phyloP scores from a whole-genome alignment of 2,113 vertebrate genomes.

The Coptodon rendalli region DNA sequence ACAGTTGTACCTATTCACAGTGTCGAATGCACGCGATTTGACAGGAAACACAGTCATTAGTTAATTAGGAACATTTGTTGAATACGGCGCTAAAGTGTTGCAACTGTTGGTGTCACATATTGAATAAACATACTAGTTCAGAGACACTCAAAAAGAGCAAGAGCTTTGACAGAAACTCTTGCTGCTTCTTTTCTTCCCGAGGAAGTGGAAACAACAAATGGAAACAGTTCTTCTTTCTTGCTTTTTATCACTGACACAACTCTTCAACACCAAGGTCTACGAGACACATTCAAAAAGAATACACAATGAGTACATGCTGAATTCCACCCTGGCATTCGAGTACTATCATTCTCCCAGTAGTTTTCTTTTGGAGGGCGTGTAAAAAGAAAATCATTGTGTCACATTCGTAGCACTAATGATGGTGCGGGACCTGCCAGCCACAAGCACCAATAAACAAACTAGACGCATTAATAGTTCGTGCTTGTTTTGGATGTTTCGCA shows the following conservation, averaged over 20 bases:
- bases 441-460: conserved; percentile 23
- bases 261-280: conserved; percentile 8
- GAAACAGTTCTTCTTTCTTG: neutral
- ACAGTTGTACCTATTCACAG: conserved; percentile 27
- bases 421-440: neutral
- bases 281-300: conserved; percentile 40
- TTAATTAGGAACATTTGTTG: conserved; percentile 64
- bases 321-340: neutral
- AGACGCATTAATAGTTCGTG: neutral
- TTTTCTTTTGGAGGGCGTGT: neutral
- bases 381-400: neutral
- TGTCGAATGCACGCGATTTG: conserved; percentile 21
- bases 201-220: conserved; percentile 24
- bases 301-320: conserved; percentile 21
- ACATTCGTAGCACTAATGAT: conserved; percentile 14
- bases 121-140: conserved; percentile 41
- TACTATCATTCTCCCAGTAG: neutral
- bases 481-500: conserved; percentile 24
- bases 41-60: conserved; percentile 57
- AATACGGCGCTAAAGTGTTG: conserved; percentile 27
- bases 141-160: conserved; percentile 2
- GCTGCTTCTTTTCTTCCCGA: neutral
- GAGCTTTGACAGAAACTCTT: neutral
- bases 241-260: neutral
- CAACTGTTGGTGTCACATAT: conserved; percentile 25